phyloP scores from a whole-genome alignment of 2,113 vertebrate species.

The Psilopogon haemacephalus region DNA sequence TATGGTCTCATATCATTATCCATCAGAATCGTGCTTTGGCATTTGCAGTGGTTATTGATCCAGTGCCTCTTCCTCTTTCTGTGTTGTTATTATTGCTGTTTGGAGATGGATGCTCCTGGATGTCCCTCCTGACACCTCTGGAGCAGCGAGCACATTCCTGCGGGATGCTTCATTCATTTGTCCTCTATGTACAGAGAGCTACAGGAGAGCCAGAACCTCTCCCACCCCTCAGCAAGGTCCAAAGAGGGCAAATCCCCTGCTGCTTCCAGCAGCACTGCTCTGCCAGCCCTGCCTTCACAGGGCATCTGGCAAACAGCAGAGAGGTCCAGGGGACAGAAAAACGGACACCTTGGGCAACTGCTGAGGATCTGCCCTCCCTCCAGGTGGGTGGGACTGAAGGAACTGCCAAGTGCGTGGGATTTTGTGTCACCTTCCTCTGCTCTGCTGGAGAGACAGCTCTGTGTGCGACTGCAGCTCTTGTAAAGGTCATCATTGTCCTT shows the following conservation, averaged over 20 bases:
- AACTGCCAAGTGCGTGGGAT: rapidly evolving
- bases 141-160: rapidly evolving
- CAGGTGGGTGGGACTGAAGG: background rate
- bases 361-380: background rate
- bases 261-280: background rate
- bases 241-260: rapidly evolving
- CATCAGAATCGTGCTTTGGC: background rate
- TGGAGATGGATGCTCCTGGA: background rate
- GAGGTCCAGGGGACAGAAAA: background rate
- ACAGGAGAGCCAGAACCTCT: rapidly evolving
- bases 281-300: background rate
- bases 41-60: background rate
- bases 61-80: background rate
- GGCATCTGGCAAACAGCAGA: background rate
- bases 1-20: background rate
- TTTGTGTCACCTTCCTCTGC: background rate
- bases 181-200: rapidly evolving
- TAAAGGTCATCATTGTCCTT: rapidly evolving
- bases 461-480: rapidly evolving
- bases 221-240: background rate
- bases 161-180: background rate
- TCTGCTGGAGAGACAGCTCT: background rate
- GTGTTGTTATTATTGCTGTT: background rate
- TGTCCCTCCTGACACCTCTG: background rate
- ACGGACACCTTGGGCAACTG: rapidly evolving